phyloP scores from a whole-genome alignment of 2,113 vertebrate species.

The Ondatra zibethicus region DNA sequence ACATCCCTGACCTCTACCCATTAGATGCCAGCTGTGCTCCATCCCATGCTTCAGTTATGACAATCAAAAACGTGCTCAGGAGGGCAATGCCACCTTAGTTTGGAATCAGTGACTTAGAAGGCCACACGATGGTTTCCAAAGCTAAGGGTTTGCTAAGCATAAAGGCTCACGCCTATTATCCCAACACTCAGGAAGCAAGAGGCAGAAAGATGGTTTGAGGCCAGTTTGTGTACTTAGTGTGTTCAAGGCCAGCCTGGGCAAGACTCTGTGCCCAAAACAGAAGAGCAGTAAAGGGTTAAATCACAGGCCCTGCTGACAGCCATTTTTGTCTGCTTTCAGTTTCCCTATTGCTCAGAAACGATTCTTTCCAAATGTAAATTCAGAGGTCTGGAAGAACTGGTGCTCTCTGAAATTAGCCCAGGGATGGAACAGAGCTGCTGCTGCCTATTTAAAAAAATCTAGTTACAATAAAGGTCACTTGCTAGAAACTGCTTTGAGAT shows the following conservation, averaged over 20 bases:
- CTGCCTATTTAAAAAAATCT: neutral
- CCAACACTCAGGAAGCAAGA: neutral
- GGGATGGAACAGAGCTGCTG: neutral
- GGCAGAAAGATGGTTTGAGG: neutral
- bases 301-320: neutral
- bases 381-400: neutral
- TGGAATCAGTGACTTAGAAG: slow-evolving; percentile 39
- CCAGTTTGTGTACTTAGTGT: neutral
- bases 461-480: neutral
- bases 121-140: slow-evolving; percentile 24
- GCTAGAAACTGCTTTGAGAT: slow-evolving; percentile 34
- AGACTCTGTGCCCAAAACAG: neutral
- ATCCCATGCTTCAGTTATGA: neutral
- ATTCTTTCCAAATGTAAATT: neutral
- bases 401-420: slow-evolving; percentile 10
- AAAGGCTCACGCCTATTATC: neutral
- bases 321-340: slow-evolving; percentile 30
- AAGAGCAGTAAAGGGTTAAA: neutral
- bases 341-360: slow-evolving; percentile 38
- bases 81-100: neutral
- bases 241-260: neutral
- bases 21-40: neutral
- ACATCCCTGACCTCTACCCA: neutral
- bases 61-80: neutral
- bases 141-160: neutral